A percentile compares a stretch with the other conserved stretches of the same genome.
Conservation (phyloP, 2,888 invertebrate genomes). For the Scaptodrosophila latifasciaeformis region DNA sequence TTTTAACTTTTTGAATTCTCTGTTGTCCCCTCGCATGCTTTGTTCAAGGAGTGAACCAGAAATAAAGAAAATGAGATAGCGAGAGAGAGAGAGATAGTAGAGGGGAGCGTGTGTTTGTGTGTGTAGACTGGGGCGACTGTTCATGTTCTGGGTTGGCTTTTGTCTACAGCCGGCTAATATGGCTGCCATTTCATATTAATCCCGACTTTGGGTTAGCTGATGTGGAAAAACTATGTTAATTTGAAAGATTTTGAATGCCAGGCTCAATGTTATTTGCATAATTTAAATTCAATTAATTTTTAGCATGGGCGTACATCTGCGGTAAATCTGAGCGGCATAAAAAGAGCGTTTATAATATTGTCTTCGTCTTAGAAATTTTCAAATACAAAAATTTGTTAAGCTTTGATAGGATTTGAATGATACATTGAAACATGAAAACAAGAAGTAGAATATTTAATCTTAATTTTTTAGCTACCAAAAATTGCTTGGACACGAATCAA, state of each 20-base stretch:
- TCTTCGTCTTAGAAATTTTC: too few relatives aligned
- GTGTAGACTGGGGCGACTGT: conserved; percentile 33
- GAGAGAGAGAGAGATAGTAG: conserved; percentile 4
- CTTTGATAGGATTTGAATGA: too few relatives aligned
- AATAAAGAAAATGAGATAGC: neutral
- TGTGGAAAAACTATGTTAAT: conserved; percentile 69
- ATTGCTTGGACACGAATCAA: too few relatives aligned
- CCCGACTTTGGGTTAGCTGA: conserved; percentile 53
- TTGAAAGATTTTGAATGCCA: conserved; percentile 42
- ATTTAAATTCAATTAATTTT: conserved; percentile 39
- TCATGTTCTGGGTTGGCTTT: conserved; percentile 11
- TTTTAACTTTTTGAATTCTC: conserved; percentile 70
- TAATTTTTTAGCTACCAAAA: too few relatives aligned
- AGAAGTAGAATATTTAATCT: too few relatives aligned
- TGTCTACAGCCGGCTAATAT: conserved; percentile 17
- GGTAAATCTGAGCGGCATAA: too few relatives aligned
- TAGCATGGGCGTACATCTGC: conserved; percentile 18
- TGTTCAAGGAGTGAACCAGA: conserved; percentile 8
- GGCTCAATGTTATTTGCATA: conserved; percentile 47
- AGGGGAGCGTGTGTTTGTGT: conserved; percentile 6
- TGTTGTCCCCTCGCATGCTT: too few relatives aligned
- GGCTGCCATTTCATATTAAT: conserved; percentile 48
- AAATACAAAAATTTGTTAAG: too few relatives aligned
- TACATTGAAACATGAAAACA: too few relatives aligned
- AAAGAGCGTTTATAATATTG: too few relatives aligned